Evolutionary conservation across 2,888 invertebrate genomes (phyloP), one percentile per base, ranked within the genome.

Genomic region (Zonitis immaculata): DNA sequence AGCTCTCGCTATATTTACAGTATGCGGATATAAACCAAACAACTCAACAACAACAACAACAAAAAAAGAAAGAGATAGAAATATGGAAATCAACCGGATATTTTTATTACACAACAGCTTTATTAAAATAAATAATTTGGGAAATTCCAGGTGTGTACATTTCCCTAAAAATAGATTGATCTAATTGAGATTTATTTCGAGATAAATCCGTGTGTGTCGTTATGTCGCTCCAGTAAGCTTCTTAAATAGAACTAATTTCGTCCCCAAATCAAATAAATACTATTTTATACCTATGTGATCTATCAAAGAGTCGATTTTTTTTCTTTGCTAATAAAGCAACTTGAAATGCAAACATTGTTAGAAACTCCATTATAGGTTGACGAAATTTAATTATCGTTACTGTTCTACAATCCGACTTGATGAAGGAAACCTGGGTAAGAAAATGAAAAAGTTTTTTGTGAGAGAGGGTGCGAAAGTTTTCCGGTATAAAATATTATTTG

Each of bases 321-420:
- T n/a, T n/a, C n/a, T n/a, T n/a, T n/a, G n/a, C n/a, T 14, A 7
- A 32, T 25, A 25, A 6, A 32, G 14, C 52, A 53, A 58, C 58
- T 52, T 53, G 46, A 46, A 57, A 60, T 58, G 57, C 60, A 60
- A 62, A 62, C 58, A 56, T 57, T 56, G 56, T 58, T 57, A 45
- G 52, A 54, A 58, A 62, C 57, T 62, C 54, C 54, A 61, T 61
- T 61, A 58, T 56, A 62, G 60, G 58, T 58, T 56, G 55, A 55
- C 57, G 50, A 60, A 60, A 62, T 62, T 62, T 58, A 60, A 62
- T 62, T 62, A 62, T 57, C 53, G 52, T 51, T 44, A 51, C 59
- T 56, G 51, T 56, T 57, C 57, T 56, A 54, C 55, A 54, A 54
- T 57, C 54, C 56, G 51, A 55, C 45, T 54, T 46, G 9, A 35